Evolutionary conservation across 2,797 vertebrate genomes (phyloP), one percentile per base, ranked within the genome.

Genomic region (Ctenochaetus hawaiiensis): DNA sequence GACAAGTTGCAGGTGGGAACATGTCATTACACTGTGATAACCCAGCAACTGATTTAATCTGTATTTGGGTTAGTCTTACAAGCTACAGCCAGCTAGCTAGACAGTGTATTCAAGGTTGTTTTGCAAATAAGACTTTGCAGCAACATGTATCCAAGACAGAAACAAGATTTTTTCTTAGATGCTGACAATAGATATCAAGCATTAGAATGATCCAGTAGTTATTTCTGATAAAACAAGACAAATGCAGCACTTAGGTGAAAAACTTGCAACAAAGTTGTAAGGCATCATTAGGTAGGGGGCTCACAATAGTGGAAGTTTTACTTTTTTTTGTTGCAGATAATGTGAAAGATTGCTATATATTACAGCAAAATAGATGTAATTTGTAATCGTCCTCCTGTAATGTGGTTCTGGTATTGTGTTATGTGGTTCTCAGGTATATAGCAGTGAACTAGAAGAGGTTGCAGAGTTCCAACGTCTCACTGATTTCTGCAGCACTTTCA

Each of bases 401-500:
- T 54, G 71, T 85, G 26, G 83, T 22, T 91, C 3, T 54, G 6
- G 64, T 1, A 7, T 41, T 54, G 10, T 57, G 7, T 75, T 4
- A 5, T 68, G 5, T 80, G 48, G 2, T 65, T 77, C 80, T 62
- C 56, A 99, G 98, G 94, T 99, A 0, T 98, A 96, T 8, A 45
- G 96, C 22, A 80, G 79, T 68, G 97, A 97, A 85, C 91, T 99
- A 45, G 98, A 99, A 83, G 90, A 96, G 10, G 93, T 97, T 2
- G 54, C 85, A 1, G 93, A 97, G 87, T 99, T 97, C 80, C 92
- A 94, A 45, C 95, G 95, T 18, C 94, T 99, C 76, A 98, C 95
- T 20, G 98, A 99, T 86, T 99, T 99, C 94, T 99, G 98, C 79
- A 95, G 94, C 77, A 99, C 98, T 30, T 99, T 99, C 88, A 98